phyloP scores from a whole-genome alignment of 2,888 invertebrate species.

The Meliscaeva auricollis region DNA sequence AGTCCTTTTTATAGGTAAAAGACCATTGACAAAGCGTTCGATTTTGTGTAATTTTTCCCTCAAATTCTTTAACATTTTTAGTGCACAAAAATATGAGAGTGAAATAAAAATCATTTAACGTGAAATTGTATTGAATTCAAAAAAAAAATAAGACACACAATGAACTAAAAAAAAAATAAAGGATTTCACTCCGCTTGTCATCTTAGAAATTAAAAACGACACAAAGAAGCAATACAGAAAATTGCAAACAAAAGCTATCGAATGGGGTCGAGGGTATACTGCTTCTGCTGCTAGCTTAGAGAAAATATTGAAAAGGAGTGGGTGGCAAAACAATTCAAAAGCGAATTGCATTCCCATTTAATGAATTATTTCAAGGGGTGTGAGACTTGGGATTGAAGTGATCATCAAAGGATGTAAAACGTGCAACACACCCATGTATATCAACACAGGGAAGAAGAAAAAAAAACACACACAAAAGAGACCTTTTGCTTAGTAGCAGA shows the following conservation, averaged over 20 bases:
- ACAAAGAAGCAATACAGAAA: slow-evolving; percentile 74
- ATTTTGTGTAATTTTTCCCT: neutral
- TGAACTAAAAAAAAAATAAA: slow-evolving; percentile 52
- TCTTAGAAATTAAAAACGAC: slow-evolving; percentile 74
- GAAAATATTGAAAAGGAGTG: slow-evolving; percentile 6
- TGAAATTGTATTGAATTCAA: slow-evolving; percentile 46
- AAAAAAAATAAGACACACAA: slow-evolving; percentile 36
- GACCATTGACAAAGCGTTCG: slow-evolving; percentile 32
- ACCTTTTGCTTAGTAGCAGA: slow-evolving; percentile 46
- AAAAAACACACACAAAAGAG: neutral
- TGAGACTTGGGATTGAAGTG: slow-evolving; percentile 72
- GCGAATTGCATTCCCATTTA: slow-evolving; percentile 73
- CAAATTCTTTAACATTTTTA: slow-evolving; percentile 30
- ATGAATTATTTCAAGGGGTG: slow-evolving; percentile 73
- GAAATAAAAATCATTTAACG: slow-evolving; percentile 56
- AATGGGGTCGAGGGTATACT: slow-evolving; percentile 64
- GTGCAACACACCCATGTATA: slow-evolving; percentile 25
- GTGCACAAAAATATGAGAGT: slow-evolving; percentile 17
- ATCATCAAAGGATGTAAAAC: slow-evolving; percentile 71
- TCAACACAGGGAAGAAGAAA: neutral
- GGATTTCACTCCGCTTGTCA: slow-evolving; percentile 71
- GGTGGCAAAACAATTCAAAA: slow-evolving; percentile 72
- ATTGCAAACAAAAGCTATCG: slow-evolving; percentile 71
- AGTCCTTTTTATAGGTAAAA: slow-evolving; percentile 17
- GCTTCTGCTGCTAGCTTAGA: neutral